phyloP scores from a whole-genome alignment of 30 jellyfish, hydroid and myxozoan genomes.

The Morbakka virulenta region DNA sequence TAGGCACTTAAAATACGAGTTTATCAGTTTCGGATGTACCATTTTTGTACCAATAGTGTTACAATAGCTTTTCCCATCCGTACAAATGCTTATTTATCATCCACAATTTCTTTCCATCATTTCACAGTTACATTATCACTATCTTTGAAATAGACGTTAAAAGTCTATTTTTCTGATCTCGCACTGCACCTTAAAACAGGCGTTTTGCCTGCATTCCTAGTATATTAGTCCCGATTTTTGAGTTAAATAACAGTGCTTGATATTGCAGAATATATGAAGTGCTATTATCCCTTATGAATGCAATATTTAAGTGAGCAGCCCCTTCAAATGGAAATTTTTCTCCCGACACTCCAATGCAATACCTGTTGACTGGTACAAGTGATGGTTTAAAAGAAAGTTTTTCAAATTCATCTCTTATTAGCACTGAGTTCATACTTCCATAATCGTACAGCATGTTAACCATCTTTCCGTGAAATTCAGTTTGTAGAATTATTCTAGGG shows the following conservation, averaged over 20 bases:
- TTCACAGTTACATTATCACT: background rate
- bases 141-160: slow-evolving; percentile 4
- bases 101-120: background rate
- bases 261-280: no score
- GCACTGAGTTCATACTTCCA: slow-evolving; percentile 6
- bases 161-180: background rate
- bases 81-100: background rate
- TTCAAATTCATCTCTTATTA: background rate
- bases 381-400: background rate
- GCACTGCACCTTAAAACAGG: background rate
- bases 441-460: background rate
- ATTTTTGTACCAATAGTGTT: background rate
- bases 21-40: background rate
- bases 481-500: background rate
- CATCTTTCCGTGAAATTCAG: background rate
- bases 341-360: background rate
- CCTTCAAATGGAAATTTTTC: background rate
- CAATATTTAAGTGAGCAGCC: background rate
- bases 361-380: background rate
- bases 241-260: background rate
- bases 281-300: background rate
- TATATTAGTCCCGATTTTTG: background rate
- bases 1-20: background rate
- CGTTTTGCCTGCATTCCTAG: slow-evolving; percentile 11
- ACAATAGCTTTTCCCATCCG: background rate